Percentiles rank a stretch among this genome's conserved stretches.
Evolutionary conservation across 2,797 vertebrate species (phyloP).

Genomic region (Limosa lapponica): DNA sequence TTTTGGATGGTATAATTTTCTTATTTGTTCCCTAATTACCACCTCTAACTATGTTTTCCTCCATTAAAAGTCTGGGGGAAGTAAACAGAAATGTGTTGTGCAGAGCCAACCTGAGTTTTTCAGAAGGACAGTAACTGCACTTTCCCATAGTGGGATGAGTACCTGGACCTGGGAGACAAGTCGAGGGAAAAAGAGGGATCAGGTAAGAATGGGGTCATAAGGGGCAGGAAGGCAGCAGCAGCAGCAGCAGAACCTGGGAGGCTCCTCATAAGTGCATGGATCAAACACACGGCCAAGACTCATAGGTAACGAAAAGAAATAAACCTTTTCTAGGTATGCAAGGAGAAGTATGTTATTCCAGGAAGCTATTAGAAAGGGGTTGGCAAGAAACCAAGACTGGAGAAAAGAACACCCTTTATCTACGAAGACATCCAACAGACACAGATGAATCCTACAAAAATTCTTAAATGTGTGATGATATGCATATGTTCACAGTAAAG

Average conservation of each 20-base stretch:
- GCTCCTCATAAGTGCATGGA: not conserved
- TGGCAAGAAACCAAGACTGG: not conserved
- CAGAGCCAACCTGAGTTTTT: fast-evolving
- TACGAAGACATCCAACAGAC: not conserved
- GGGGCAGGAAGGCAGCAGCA: not conserved
- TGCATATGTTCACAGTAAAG: not conserved
- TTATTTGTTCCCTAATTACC: not conserved
- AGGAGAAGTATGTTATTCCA: not conserved
- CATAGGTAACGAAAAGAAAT: not conserved
- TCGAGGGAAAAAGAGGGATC: not conserved
- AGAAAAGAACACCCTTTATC: not conserved
- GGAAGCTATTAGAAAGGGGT: not conserved
- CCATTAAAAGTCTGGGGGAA: not conserved
- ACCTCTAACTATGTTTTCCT: not conserved
- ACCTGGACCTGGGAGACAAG: not conserved
- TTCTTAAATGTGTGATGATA: not conserved
- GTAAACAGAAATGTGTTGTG: not conserved
- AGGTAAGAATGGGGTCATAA: not conserved
- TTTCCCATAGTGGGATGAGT: not conserved
- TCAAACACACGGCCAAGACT: not conserved
- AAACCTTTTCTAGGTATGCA: not conserved
- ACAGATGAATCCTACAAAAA: not conserved
- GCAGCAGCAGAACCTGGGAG: not conserved
- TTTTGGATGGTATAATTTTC: not conserved
- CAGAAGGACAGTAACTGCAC: too few species aligned